Conservation (phyloP, 1,140 invertebrate species). For the Tetramorium parvispinum region DNA sequence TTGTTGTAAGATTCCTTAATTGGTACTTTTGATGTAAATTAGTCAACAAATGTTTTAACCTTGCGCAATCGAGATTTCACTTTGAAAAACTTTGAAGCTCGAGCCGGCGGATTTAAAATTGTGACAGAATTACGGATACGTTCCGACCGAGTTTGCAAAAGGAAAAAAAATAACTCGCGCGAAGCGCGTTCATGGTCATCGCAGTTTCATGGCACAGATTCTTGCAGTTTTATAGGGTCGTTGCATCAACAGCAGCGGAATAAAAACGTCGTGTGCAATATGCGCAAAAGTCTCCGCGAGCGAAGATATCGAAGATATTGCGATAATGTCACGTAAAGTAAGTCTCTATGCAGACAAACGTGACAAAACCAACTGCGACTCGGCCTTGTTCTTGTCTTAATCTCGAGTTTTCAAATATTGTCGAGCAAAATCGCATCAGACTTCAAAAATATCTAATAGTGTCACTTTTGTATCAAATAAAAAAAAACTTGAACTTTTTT, state of each 20-base stretch:
- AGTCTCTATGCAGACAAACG: conserved; percentile 20
- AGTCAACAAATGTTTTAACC: no score
- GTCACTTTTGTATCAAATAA: not conserved
- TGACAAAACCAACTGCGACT: not conserved
- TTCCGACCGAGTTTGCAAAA: conserved; percentile 2
- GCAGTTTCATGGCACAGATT: conserved; percentile 58
- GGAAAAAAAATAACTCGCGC: not conserved
- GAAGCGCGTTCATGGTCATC: conserved; percentile 21
- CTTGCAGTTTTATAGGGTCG: conserved; percentile 45
- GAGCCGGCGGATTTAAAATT: conserved; percentile 3
- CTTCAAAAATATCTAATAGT: not conserved
- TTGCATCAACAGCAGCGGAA: conserved; percentile 45
- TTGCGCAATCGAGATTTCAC: not conserved
- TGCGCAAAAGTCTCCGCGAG: not conserved
- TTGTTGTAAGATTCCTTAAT: not conserved
- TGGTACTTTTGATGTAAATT: not conserved
- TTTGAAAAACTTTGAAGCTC: not conserved
- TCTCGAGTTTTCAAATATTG: not conserved
- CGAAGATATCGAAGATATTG: conserved; percentile 25
- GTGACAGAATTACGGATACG: not conserved
- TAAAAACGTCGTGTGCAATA: conserved; percentile 52
- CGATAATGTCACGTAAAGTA: conserved; percentile 6
- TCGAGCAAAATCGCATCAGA: not conserved
- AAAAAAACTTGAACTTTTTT: not conserved
- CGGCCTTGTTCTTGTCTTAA: not conserved